Evolutionary conservation across 1,140 invertebrate species (phyloP), one percentile per base, ranked within the genome.

Genomic region (Leptestheria dahalacensis): DNA sequence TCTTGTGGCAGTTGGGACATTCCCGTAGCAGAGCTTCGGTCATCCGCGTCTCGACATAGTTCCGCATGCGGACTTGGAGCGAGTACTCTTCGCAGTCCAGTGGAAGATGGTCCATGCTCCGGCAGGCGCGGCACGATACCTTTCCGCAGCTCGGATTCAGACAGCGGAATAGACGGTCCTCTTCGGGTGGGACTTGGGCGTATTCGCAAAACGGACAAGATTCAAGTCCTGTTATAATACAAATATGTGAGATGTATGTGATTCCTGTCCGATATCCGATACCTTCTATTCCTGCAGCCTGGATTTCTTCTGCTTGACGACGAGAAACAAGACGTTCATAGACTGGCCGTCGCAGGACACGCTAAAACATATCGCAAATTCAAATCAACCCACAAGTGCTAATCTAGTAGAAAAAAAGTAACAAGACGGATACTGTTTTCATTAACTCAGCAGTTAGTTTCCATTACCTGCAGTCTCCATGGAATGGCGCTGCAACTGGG

Each of bases 171-270:
- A 83, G 68, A 68, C 78, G 80, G 63, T 82, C 77, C 52, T 75
- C 72, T 12, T 71, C 68, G 12, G 77, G 68, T 3, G 77, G 72
- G 64, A 82, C 81, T n/a, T 75, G 77, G 24, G 75, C 75, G 68
- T 78, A 83, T 58, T 75, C 73, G 68, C 81, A 83, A 65, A 81
- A 82, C 3, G 81, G 80, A 68, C 82, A 84, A 0, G 69, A 69
- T 18, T 78, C 80, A 25, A 83, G 69, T 1, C 50, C 50, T 52
- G 3, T 6, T 9, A 4, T 20, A 49, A 49, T 20, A 15, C 15
- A 0, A 49, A 49, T 9, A 9, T 49, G 23, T 15, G 12, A 9
- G 6, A 49, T 49, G 4, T 4, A 3, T 23, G 4, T 18, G 3
- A 12, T 49, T 20, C 3, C 4, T 20, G 23, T 9, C 4, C 23